Conservation (phyloP, 2,888 invertebrate genomes). For the Agrypnus murinus region DNA sequence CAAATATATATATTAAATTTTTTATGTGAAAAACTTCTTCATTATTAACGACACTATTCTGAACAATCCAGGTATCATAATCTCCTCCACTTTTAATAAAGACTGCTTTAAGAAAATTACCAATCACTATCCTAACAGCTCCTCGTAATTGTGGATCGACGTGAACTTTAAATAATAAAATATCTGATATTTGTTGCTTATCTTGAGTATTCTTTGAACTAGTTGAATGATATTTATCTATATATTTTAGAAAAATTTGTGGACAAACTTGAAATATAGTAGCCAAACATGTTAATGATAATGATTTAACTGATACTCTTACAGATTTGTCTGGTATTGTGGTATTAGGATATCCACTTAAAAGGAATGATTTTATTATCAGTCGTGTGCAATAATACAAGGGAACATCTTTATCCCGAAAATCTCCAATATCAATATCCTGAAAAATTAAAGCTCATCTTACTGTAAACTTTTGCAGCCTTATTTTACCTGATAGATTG, state of each 20-base stretch:
- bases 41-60: slow-evolving; percentile 56
- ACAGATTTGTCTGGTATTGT: slow-evolving; percentile 83
- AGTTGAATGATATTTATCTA: slow-evolving; percentile 74
- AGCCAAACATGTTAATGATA: slow-evolving; percentile 87
- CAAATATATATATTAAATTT: slow-evolving; percentile 73
- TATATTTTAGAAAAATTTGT: slow-evolving; percentile 78
- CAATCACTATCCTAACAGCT: slow-evolving; percentile 79
- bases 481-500: slow-evolving; percentile 43
- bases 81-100: slow-evolving; percentile 75
- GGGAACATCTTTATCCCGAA: slow-evolving; percentile 78
- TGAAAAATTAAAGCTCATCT: slow-evolving; percentile 61
- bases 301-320: slow-evolving; percentile 92
- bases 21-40: slow-evolving; percentile 70
- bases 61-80: slow-evolving; percentile 71
- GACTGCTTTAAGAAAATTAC: slow-evolving; percentile 78
- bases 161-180: slow-evolving; percentile 82
- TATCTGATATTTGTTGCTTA: slow-evolving; percentile 80
- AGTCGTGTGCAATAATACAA: slow-evolving; percentile 83
- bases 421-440: slow-evolving; percentile 79
- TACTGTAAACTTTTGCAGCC: neutral
- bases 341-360: slow-evolving; percentile 75
- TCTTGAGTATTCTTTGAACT: slow-evolving; percentile 51
- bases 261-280: slow-evolving; percentile 85
- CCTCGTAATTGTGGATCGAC: slow-evolving; percentile 89
- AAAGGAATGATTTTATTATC: slow-evolving; percentile 82